phyloP scores from a whole-genome alignment of 2,113 vertebrate species.

The Tragelaphus scriptus region DNA sequence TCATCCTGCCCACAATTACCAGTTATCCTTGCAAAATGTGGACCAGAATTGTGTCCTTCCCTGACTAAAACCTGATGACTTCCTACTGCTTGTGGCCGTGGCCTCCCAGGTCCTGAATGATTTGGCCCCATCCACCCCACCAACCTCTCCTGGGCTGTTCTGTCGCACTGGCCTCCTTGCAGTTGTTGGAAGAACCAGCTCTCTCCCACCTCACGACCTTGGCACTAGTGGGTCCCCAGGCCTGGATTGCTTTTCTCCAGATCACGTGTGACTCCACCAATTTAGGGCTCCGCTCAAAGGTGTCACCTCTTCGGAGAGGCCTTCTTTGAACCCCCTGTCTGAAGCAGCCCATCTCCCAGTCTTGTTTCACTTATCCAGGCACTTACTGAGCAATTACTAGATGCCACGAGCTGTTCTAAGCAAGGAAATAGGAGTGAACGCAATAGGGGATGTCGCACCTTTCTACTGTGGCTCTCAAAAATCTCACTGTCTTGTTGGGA shows the following conservation, averaged over 20 bases:
- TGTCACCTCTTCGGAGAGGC: neutral
- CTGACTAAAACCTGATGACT: neutral
- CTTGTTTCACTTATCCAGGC: neutral
- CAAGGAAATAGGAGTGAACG: neutral
- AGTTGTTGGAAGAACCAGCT: neutral
- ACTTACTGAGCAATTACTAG: neutral
- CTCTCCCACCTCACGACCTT: neutral
- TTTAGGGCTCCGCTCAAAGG: neutral
- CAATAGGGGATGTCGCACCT: neutral
- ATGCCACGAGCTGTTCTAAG: neutral
- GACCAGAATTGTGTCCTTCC: neutral
- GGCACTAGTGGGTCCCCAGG: neutral
- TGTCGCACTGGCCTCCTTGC: neutral
- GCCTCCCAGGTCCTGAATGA: neutral
- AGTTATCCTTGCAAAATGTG: neutral
- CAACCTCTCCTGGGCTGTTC: neutral
- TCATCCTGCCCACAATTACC: neutral
- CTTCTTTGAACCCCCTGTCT: neutral
- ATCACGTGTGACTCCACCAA: neutral
- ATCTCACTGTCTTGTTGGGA: neutral
- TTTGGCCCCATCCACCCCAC: rapidly evolving
- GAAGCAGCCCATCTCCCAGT: neutral
- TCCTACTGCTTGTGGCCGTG: neutral
- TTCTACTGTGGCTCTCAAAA: neutral
- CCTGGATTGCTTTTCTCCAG: neutral